phyloP scores from a whole-genome alignment of 2,797 vertebrate species.

The Podarcis siculus region DNA sequence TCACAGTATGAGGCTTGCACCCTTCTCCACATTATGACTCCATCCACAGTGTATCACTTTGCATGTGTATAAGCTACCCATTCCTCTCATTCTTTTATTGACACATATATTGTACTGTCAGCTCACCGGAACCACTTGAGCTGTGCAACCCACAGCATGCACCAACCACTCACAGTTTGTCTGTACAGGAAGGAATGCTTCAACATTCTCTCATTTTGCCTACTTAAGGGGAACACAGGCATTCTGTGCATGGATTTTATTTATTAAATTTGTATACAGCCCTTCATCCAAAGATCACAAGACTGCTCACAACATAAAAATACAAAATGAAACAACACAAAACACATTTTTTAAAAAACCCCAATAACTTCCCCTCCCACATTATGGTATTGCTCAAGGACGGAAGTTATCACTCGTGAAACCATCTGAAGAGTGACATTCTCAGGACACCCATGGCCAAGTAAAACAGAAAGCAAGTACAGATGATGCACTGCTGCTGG shows the following conservation, averaged over 20 bases:
- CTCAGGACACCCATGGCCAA: background rate
- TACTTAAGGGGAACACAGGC: conserved; percentile 12
- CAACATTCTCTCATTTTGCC: background rate
- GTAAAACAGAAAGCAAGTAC: conserved; percentile 11
- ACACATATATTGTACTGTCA: background rate
- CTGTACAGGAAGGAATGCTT: background rate
- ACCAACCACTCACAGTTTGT: background rate
- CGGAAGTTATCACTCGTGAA: background rate
- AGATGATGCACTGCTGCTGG: conserved; percentile 10
- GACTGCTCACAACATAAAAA: too few species aligned
- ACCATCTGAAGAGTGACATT: background rate
- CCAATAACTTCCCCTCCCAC: too few species aligned
- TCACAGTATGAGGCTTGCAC: background rate
- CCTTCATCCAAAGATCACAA: too few species aligned
- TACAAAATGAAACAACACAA: too few species aligned
- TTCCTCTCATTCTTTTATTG: background rate
- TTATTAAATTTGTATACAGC: too few species aligned
- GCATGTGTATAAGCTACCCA: background rate
- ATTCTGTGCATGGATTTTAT: background rate
- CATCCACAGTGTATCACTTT: background rate
- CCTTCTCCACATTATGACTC: background rate
- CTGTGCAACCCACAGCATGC: background rate
- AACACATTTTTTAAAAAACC: too few species aligned
- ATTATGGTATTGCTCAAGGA: background rate
- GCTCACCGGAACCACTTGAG: background rate